Evolutionary conservation across 2,113 vertebrate species (phyloP).

Genomic region (Oceanodroma tethys): DNA sequence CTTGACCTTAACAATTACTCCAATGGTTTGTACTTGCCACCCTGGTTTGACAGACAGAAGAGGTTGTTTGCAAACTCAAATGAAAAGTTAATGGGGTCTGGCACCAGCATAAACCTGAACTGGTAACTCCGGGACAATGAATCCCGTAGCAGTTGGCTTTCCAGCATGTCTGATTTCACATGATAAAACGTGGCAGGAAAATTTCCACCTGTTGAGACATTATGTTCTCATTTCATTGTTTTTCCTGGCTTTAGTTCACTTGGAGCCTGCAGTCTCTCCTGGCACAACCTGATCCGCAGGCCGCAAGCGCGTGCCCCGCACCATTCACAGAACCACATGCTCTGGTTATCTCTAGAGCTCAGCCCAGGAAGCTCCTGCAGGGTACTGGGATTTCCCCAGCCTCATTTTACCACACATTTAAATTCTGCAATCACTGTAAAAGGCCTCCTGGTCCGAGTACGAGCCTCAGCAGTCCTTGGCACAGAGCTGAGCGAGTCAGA

Average conservation of each 20-base stretch:
- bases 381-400: neutral
- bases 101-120: neutral
- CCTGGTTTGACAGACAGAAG: neutral
- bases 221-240: constrained; percentile 44
- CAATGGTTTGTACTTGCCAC: constrained; percentile 1
- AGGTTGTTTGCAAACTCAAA: constrained; percentile 26
- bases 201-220: constrained; percentile 51
- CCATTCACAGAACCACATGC: rapidly evolving
- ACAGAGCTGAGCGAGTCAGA: neutral
- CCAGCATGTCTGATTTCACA: neutral
- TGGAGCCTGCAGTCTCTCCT: neutral
- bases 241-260: constrained; percentile 7
- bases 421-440: neutral
- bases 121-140: neutral
- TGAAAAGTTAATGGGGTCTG: constrained; percentile 11
- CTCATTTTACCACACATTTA: neutral
- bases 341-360: neutral
- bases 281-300: neutral
- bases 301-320: rapidly evolving
- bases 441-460: neutral
- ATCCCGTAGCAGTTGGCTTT: neutral
- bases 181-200: constrained; percentile 37
- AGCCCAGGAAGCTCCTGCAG: neutral
- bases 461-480: neutral
- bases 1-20: constrained; percentile 43